These are phyloP conservation scores for Myotis vivesi DNA, from an alignment of 2,797 vertebrate species.

Conservation along the genomic window DNA sequence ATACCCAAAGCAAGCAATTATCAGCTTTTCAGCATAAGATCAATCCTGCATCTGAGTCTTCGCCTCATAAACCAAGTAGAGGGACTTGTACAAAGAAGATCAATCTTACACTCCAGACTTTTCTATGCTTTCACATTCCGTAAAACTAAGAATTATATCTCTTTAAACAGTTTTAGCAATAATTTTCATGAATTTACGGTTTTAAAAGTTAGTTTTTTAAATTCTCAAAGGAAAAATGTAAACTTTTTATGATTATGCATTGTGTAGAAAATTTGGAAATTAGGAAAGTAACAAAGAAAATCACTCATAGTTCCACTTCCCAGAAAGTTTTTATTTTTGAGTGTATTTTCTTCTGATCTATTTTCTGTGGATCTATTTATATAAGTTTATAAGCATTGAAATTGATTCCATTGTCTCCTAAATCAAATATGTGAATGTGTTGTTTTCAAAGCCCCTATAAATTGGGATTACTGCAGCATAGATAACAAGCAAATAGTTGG, in stretches of 20 bases:
- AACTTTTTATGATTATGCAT: neutral
- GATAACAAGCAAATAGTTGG: neutral
- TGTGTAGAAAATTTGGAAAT: conserved; percentile 36
- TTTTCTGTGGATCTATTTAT: neutral
- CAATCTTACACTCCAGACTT: neutral
- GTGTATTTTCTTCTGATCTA: neutral
- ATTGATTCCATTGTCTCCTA: neutral
- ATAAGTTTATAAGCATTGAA: neutral
- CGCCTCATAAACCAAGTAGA: neutral
- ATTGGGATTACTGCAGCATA: neutral
- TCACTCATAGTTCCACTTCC: neutral
- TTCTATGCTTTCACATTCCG: neutral
- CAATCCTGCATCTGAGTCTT: neutral
- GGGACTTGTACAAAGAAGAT: neutral
- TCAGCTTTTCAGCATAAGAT: neutral
- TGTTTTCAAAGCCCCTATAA: neutral
- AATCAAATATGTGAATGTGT: neutral
- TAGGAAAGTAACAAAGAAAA: neutral
- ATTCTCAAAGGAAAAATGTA: neutral
- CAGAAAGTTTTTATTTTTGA: neutral
- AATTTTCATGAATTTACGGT: neutral
- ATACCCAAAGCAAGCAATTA: neutral
- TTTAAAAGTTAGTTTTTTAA: conserved; percentile 42
- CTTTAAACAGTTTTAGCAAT: neutral
- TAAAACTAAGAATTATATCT: conserved; percentile 26